These are phyloP conservation scores for Drosophila mulleri DNA, from an alignment of 2,888 invertebrate species.

Conservation along the genomic window DNA sequence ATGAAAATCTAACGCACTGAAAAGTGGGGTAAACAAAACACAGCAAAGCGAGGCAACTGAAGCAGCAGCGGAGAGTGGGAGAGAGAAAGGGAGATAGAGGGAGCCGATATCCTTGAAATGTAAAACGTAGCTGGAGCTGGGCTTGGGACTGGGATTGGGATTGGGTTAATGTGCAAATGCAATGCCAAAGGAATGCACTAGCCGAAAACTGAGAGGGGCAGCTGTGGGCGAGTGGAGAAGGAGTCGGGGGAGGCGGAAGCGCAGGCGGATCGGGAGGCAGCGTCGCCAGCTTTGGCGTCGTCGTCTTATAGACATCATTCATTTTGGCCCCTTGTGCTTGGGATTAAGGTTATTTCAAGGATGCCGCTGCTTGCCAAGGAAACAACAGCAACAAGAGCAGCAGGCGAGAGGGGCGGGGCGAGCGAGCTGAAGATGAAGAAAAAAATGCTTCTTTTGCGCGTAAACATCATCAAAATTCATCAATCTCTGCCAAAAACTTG, in stretches of 20 bases:
- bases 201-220: conserved; percentile 7
- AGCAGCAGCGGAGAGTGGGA: too few species aligned
- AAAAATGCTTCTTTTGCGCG: conserved; percentile 73
- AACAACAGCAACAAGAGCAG: conserved; percentile 7
- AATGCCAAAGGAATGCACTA: conserved; percentile 53
- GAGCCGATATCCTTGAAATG: conserved; percentile 75
- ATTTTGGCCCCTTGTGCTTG: conserved; percentile 81
- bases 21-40: conserved; percentile 76
- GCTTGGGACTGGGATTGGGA: neutral
- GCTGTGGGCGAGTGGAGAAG: too few species aligned
- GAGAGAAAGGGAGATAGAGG: neutral
- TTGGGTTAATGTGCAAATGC: conserved; percentile 31
- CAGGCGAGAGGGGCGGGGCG: neutral
- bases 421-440: conserved; percentile 8
- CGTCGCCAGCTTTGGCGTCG: conserved; percentile 22
- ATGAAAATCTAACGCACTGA: conserved; percentile 76
- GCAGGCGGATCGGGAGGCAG: neutral
- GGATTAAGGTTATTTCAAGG: conserved; percentile 85
- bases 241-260: too few species aligned
- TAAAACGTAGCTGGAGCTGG: conserved; percentile 49
- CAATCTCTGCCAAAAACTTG: conserved; percentile 84
- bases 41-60: conserved; percentile 15
- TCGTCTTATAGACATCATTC: conserved; percentile 79
- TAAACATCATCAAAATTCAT: conserved; percentile 84
- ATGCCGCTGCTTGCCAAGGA: conserved; percentile 61